These are phyloP conservation scores for Meriones unguiculatus DNA, from an alignment of 2,113 vertebrate genomes.

Conservation along the genomic window DNA sequence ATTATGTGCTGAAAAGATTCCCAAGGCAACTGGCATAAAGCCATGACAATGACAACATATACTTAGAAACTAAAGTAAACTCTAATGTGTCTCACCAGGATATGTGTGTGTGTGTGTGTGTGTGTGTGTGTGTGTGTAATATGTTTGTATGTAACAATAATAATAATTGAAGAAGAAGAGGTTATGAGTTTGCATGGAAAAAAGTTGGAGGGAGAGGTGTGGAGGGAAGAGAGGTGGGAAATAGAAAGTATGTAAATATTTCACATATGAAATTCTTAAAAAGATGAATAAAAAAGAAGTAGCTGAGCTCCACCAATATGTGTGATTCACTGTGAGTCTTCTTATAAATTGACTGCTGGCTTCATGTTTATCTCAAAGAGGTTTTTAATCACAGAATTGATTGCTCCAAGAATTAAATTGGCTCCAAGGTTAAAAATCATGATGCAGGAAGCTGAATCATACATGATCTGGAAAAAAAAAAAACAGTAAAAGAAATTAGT, in stretches of 20 bases:
- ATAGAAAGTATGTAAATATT: background rate
- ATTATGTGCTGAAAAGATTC: background rate
- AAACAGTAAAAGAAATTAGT: background rate
- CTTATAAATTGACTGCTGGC: background rate
- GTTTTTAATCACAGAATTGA: background rate
- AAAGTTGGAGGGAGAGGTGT: background rate
- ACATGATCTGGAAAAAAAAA: background rate
- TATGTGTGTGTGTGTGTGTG: too few species aligned
- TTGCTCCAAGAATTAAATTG: slow-evolving; percentile 30
- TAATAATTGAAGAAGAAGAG: background rate
- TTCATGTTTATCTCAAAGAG: background rate
- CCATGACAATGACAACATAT: background rate
- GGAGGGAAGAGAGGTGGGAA: background rate
- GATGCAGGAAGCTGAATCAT: background rate
- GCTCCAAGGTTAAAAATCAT: background rate
- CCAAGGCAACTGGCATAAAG: background rate
- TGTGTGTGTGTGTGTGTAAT: too few species aligned
- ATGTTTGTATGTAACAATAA: background rate
- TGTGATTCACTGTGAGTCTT: background rate
- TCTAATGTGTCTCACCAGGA: too few species aligned
- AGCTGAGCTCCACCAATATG: background rate
- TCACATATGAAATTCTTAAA: background rate
- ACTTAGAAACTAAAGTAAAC: too few species aligned
- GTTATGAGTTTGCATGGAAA: background rate
- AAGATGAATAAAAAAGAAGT: background rate